These are phyloP conservation scores for Arvicanthis niloticus DNA, from an alignment of 2,113 vertebrate genomes.

Conservation along the genomic window DNA sequence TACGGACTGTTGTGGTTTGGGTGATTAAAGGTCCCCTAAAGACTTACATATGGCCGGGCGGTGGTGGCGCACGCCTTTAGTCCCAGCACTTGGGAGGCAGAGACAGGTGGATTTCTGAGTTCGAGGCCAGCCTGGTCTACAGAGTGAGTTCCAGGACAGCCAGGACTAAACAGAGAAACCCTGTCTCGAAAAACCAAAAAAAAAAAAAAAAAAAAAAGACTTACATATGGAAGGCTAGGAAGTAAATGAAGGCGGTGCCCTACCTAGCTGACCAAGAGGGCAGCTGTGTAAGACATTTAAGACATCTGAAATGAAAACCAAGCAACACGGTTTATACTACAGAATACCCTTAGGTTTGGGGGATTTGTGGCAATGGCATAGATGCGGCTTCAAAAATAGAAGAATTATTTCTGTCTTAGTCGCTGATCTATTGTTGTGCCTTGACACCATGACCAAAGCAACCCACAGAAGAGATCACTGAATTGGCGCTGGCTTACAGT, in stretches of 20 bases:
- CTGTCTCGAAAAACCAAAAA: too few species aligned
- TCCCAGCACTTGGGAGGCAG: too few species aligned
- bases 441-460: neutral
- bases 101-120: too few species aligned
- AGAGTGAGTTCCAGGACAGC: too few species aligned
- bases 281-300: neutral
- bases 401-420: neutral
- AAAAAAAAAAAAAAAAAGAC: too few species aligned
- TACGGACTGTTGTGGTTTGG: neutral
- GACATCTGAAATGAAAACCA: neutral
- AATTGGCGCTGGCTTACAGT: neutral
- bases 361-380: neutral
- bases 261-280: neutral
- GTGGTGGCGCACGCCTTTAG: too few species aligned
- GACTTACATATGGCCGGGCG: neutral
- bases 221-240: neutral
- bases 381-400: neutral
- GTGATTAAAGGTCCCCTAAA: neutral
- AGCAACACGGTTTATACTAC: neutral
- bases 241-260: neutral
- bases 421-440: neutral
- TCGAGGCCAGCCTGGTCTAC: too few species aligned
- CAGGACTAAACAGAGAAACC: too few species aligned
- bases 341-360: neutral
- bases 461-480: neutral